phyloP scores from a whole-genome alignment of 2,888 invertebrate genomes.

The Machimus atricapillus region DNA sequence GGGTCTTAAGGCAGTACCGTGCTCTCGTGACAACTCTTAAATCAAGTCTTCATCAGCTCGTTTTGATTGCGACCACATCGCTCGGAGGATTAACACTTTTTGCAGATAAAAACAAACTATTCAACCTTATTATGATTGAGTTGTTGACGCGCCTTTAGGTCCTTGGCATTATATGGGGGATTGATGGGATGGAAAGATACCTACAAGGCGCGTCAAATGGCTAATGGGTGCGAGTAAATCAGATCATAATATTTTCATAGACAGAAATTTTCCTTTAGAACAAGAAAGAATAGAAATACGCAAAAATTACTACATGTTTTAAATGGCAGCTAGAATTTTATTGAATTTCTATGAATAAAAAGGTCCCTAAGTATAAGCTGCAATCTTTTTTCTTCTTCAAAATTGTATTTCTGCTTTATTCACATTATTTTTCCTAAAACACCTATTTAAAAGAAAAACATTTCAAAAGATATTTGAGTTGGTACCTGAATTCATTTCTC shows the following conservation, averaged over 20 bases:
- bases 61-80: background rate
- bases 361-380: too few species aligned
- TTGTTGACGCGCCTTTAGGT: background rate
- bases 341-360: too few species aligned
- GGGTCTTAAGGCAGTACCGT: slow-evolving; percentile 13
- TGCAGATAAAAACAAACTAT: background rate
- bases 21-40: slow-evolving; percentile 16
- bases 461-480: background rate
- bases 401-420: too few species aligned
- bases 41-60: slow-evolving; percentile 28
- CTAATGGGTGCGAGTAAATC: background rate
- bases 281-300: background rate
- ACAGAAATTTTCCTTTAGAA: background rate
- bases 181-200: background rate
- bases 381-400: too few species aligned
- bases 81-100: slow-evolving; percentile 6
- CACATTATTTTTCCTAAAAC: too few species aligned
- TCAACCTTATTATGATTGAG: slow-evolving; percentile 9
- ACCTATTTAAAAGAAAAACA: too few species aligned
- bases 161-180: background rate
- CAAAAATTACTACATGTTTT: background rate
- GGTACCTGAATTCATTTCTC: too few species aligned
- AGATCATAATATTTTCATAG: background rate
- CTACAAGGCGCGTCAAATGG: background rate
- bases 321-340: too few species aligned